Base-by-base conservation (phyloP, 2,888 invertebrate species). In the Dastarcus helophoroides region DNA sequence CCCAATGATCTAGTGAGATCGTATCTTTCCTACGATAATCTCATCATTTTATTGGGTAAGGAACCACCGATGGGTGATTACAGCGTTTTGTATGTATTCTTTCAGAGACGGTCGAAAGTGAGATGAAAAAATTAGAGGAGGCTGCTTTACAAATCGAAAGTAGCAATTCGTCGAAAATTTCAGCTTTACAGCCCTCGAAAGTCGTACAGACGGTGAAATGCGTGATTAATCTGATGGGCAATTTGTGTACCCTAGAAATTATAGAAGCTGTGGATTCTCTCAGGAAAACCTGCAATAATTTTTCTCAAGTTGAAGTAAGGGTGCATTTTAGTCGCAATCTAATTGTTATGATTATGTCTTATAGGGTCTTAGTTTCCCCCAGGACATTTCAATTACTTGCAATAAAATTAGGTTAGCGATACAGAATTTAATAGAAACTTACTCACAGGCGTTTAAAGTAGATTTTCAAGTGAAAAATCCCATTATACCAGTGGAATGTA, bases 131-230 rank as follows among this genome's bases (percentile, higher is more conserved):
- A 31, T 68, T 85, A 1, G 73, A 81, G 46, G 72, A 73, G 3
- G 72, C 75, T 13, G 73, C 75, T 0, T 58, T 69, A 22, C 74
- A 74, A 29, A 46, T 57, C 16, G 56, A 56, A 29, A 43, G 43
- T 21, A 44, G 64, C 62, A 35, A 68, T 43, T 43, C 50, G 22
- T 45, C 40, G 36, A 40, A 47, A 21, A 50, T 50, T 39, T 56
- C 59, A 4, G 56, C 62, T 17, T 44, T 79, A 10, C 76, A 76
- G 47, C 71, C 77, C 13, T 71, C 71, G n/a, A 72, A 81, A 3
- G 81, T 91, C 25, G 73, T 81, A 24, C 93, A 95, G 58, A 83
- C 89, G 0, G 85, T 93, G 2, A 94, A 94, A 62, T 89, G 90
- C 1, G 79, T 95, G 19, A 89, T 91, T 51, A 81, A 89, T 14